Base-by-base conservation (phyloP, 2,797 vertebrate genomes). In the Megaceryle alcyon region DNA sequence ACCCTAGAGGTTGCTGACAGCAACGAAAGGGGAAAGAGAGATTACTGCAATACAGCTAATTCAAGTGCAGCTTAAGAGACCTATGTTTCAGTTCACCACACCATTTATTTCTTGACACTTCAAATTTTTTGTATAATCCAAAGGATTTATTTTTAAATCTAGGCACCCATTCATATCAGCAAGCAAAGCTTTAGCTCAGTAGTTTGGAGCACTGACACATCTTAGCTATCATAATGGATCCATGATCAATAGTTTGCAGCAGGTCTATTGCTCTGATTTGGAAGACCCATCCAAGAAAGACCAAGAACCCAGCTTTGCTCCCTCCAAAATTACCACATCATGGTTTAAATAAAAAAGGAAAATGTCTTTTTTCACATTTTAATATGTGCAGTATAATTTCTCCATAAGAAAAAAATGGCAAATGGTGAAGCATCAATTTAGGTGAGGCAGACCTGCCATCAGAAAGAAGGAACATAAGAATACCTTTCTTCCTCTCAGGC, bases 21-120 rank as follows among this genome's bases (percentile, higher is more conserved):
- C 48, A 84, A 28, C 51, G 39, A 84, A 87, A 70, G 64, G 60
- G 88, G 82, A 94, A 81, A 54, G 71, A 96, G 86, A 92, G 46
- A 91, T 93, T 90, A 90, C 63, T 81, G 86, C 96, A 91, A 84
- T 49, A 70, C 21, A 76, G 82, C 80, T 87, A 94, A 90, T 95
- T 72, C 72, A 75, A 31, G 28, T 61, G 61, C 82, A 73, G 44
- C 49, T 94, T 72, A 57, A 82, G 69, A 95, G 61, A 90, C 59
- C 63, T 86, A 8, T 88, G 80, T 78, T 93, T 93, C 84, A 94
- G 68, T 91, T 79, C 76, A 88, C 56, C 56, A 82, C 57, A 90
- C 63, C 46, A 60, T 90, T 93, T 95, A 81, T 92, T 94, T 87
- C 63, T 88, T 96, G 88, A 94, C 92, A 91, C 94, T 53, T 96